Percentiles rank a stretch among this genome's conserved stretches.
These are phyloP conservation scores for Drosophila carrolli DNA, from an alignment of 1,140 invertebrate species.

Conservation along the genomic window DNA sequence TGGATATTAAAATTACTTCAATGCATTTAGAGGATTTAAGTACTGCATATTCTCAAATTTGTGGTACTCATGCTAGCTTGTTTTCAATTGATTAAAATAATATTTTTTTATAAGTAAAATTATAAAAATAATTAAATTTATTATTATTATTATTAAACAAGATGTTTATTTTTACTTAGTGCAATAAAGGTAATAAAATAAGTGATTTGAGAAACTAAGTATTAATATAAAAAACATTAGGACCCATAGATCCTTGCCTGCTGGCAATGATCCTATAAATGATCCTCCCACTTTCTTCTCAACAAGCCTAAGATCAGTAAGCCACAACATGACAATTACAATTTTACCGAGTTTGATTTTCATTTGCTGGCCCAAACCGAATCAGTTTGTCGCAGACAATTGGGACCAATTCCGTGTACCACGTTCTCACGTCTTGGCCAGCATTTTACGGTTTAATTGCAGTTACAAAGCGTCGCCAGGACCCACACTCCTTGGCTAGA, in stretches of 20 bases:
- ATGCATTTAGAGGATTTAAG: neutral
- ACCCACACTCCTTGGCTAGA: conserved; percentile 63
- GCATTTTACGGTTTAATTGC: conserved; percentile 82
- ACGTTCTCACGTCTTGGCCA: conserved; percentile 50
- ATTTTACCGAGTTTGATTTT: conserved; percentile 45
- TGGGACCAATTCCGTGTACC: conserved; percentile 18
- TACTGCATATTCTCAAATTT: no score
- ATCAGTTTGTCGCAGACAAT: conserved; percentile 64
- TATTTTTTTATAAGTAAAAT: no score
- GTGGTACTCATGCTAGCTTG: no score
- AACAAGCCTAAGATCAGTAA: conserved; percentile 23
- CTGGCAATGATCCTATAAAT: neutral
- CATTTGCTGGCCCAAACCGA: conserved; percentile 61
- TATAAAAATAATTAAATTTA: no score
- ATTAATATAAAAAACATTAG: neutral
- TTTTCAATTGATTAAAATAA: no score
- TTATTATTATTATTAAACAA: no score
- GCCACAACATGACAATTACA: conserved; percentile 53
- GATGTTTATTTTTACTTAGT: no score
- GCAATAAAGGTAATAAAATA: no score
- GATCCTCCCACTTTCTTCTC: neutral
- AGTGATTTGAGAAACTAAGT: no score
- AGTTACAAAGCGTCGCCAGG: conserved; percentile 53
- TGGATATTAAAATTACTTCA: neutral
- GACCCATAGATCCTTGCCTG: neutral